A percentile compares a stretch with the other conserved stretches of the same genome.
Conservation (phyloP, 2,797 vertebrate species). For the Eremophila alpestris region DNA sequence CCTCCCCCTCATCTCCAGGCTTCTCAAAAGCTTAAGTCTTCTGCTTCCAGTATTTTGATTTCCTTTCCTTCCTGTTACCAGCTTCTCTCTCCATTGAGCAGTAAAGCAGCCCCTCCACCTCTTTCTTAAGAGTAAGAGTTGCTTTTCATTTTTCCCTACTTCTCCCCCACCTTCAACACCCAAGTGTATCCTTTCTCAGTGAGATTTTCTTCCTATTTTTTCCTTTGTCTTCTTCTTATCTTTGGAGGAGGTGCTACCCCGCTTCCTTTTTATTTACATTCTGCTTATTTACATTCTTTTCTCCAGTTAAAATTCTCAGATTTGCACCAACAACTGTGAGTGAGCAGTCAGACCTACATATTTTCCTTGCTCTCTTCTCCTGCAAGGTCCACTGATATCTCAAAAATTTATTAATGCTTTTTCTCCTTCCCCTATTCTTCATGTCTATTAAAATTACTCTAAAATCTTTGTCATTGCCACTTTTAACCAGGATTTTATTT, state of each 20-base stretch:
- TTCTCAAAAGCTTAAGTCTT: conserved; percentile 41
- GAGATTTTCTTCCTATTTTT: conserved; percentile 37
- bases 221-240: neutral
- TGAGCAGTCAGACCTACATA: neutral
- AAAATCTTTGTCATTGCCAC: neutral
- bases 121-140: neutral
- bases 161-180: neutral
- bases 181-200: neutral
- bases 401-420: neutral
- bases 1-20: conserved; percentile 44
- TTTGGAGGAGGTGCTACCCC: neutral
- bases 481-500: conserved; percentile 13
- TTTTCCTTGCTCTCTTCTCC: neutral
- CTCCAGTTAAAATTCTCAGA: neutral
- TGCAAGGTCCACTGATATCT: neutral
- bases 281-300: neutral
- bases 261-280: neutral
- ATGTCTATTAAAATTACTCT: neutral
- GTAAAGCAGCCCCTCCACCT: neutral
- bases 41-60: conserved; percentile 31
- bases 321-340: neutral
- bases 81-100: neutral
- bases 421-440: neutral
- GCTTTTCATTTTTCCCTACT: neutral
- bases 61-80: conserved; percentile 13